phyloP scores from a whole-genome alignment of 2,113 vertebrate genomes.

The Capricornis sumatraensis region DNA sequence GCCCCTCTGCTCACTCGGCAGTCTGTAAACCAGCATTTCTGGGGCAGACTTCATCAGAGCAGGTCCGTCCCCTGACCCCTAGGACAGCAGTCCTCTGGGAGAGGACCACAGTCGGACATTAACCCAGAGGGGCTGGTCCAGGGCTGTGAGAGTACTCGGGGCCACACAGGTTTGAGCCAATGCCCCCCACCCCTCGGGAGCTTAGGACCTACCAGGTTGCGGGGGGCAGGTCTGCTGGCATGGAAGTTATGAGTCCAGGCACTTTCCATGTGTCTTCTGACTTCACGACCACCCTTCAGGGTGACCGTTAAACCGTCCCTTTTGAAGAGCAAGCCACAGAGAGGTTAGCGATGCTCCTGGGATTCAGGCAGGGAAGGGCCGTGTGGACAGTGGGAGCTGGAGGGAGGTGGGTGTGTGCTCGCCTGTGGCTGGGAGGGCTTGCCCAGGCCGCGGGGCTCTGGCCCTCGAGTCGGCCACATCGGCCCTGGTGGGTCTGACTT shows the following conservation, averaged over 20 bases:
- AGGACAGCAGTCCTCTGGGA: neutral
- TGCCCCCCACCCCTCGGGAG: accelerated
- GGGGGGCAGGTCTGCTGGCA: neutral
- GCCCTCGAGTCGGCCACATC: accelerated
- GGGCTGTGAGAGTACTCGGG: neutral
- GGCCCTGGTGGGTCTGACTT: accelerated
- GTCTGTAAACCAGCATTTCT: accelerated
- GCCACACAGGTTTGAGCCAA: neutral
- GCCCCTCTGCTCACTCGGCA: neutral
- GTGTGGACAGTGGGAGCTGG: accelerated
- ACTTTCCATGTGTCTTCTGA: accelerated
- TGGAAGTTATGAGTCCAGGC: neutral
- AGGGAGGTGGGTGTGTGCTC: accelerated
- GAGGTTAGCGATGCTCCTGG: neutral
- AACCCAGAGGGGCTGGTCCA: neutral
- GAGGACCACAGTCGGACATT: neutral
- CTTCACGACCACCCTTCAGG: neutral
- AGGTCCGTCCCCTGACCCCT: neutral
- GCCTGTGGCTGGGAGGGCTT: accelerated
- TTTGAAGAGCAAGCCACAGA: neutral
- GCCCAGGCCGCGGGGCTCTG: accelerated
- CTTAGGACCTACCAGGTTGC: neutral
- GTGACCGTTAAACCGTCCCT: neutral
- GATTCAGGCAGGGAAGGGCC: neutral
- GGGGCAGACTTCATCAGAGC: accelerated